phyloP scores from a whole-genome alignment of 2,797 vertebrate genomes.

The Acrossocheilus fasciatus region DNA sequence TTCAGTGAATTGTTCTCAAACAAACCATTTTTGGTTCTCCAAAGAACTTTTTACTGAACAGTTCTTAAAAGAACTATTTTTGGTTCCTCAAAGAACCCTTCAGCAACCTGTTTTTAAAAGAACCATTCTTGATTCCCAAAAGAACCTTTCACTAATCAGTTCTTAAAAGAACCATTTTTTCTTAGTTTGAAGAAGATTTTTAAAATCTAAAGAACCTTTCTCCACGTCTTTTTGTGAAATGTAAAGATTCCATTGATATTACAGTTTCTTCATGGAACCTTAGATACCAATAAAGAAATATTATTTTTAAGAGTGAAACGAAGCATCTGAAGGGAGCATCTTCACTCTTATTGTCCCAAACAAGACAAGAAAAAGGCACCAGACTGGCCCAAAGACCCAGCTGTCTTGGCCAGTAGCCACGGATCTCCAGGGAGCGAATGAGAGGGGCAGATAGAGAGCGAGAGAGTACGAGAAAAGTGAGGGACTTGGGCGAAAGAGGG shows the following conservation, averaged over 20 bases:
- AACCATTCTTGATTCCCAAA: background rate
- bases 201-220: background rate
- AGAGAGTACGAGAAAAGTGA: conserved; percentile 37
- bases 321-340: conserved; percentile 58
- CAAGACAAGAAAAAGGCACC: conserved; percentile 79
- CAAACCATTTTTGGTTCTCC: background rate
- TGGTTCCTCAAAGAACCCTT: background rate
- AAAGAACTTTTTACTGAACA: background rate
- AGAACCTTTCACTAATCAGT: background rate
- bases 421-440: conserved; percentile 76
- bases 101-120: background rate
- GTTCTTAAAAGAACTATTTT: background rate
- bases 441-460: conserved; percentile 60
- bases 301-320: background rate
- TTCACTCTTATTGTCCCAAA: conserved; percentile 84
- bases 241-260: background rate
- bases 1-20: background rate
- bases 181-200: background rate
- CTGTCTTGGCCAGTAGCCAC: conserved; percentile 95
- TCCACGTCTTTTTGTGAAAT: background rate
- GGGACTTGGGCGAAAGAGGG: conserved; percentile 50
- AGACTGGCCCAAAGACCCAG: conserved; percentile 90
- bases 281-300: background rate
- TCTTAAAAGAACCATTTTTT: background rate
- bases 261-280: background rate